These are phyloP conservation scores for Malacosoma neustria DNA, from an alignment of 2,888 invertebrate species.

Conservation along the genomic window DNA sequence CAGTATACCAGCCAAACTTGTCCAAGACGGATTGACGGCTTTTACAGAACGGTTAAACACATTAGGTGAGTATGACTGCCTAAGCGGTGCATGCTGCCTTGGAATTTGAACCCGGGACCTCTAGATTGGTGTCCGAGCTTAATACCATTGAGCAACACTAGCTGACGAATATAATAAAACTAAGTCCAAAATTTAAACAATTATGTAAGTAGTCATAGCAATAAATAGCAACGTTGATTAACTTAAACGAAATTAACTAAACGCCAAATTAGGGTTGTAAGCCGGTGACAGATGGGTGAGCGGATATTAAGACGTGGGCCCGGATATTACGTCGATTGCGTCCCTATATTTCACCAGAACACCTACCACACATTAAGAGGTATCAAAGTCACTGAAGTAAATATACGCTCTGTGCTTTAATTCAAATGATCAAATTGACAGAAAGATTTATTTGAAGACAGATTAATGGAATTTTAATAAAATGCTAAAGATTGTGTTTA, in stretches of 20 bases:
- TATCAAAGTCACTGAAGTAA: constrained; percentile 50
- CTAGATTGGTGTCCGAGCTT: too few relatives aligned
- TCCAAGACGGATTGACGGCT: too few relatives aligned
- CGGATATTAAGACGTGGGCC: constrained; percentile 47
- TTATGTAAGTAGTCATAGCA: neutral
- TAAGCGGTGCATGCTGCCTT: too few relatives aligned
- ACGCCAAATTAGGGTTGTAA: constrained; percentile 11
- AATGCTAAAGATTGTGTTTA: too few relatives aligned
- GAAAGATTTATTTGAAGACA: too few relatives aligned
- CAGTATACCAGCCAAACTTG: too few relatives aligned
- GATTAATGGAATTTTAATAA: too few relatives aligned
- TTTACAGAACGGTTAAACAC: too few relatives aligned
- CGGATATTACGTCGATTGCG: constrained; percentile 41
- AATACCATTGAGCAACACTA: too few relatives aligned
- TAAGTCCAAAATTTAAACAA: neutral
- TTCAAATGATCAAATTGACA: too few relatives aligned
- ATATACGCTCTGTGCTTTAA: constrained; percentile 56
- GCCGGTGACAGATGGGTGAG: constrained; percentile 36
- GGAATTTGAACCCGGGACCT: too few relatives aligned
- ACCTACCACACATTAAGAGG: constrained; percentile 12
- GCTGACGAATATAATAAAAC: neutral
- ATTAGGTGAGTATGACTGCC: too few relatives aligned
- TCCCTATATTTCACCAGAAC: constrained; percentile 17
- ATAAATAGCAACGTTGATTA: neutral
- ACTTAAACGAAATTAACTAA: neutral